Percentiles rank a stretch among this genome's conserved stretches.
Conservation (phyloP, 2,113 vertebrate genomes). For the Cinclus mexicanus region DNA sequence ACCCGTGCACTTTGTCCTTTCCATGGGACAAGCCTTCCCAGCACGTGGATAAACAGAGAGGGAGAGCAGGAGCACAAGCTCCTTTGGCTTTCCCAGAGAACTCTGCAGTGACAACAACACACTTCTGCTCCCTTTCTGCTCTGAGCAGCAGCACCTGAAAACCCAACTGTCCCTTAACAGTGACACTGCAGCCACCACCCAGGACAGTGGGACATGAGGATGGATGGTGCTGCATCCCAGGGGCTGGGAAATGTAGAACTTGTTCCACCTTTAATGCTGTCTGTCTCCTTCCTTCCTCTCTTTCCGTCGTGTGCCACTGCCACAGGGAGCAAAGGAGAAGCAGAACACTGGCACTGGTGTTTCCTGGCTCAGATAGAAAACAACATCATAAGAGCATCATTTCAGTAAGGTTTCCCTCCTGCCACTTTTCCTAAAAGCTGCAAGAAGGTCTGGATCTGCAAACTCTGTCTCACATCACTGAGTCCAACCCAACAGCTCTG, state of each 20-base stretch:
- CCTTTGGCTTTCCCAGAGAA: background rate
- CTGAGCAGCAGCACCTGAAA: background rate
- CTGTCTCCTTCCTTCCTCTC: background rate
- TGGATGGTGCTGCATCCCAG: background rate
- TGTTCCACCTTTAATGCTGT: background rate
- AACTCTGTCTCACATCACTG: background rate
- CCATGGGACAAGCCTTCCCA: background rate
- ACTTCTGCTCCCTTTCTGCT: background rate
- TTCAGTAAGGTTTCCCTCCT: background rate
- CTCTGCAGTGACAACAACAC: background rate
- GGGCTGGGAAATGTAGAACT: background rate
- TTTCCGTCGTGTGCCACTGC: background rate
- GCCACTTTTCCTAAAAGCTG: background rate
- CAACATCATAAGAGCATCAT: rapidly evolving
- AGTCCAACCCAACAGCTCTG: background rate
- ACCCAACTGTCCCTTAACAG: background rate
- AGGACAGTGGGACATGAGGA: rapidly evolving
- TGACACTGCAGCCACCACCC: background rate
- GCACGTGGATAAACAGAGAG: rapidly evolving
- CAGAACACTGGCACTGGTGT: background rate
- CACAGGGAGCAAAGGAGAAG: background rate
- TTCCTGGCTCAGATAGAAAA: background rate
- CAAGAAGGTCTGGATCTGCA: background rate
- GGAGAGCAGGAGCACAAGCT: background rate
- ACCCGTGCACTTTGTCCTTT: background rate